Conservation (phyloP, 2,797 vertebrate genomes). For the Delichon dasypus region DNA sequence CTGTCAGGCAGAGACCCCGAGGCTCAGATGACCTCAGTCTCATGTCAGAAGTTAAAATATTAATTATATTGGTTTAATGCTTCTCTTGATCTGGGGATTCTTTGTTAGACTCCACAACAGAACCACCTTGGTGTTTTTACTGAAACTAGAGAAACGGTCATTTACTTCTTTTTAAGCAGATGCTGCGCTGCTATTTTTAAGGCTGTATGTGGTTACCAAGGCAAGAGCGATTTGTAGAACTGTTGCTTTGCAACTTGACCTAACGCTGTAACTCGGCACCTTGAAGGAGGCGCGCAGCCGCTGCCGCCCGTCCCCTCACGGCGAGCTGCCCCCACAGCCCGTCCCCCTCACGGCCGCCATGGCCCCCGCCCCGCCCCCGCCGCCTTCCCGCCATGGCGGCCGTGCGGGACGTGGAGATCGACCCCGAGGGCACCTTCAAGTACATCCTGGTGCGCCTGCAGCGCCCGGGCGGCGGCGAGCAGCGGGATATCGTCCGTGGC, state of each 20-base stretch:
- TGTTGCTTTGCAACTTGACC: neutral
- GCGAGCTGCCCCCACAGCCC: fast-evolving
- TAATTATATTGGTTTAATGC: neutral
- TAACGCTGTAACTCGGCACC: fast-evolving
- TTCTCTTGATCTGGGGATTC: neutral
- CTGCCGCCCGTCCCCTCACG: neutral
- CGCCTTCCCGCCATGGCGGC: constrained; percentile 68
- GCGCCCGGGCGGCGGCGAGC: constrained; percentile 74
- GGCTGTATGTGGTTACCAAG: neutral
- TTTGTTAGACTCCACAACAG: neutral
- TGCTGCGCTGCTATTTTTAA: neutral
- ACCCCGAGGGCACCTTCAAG: constrained; percentile 87
- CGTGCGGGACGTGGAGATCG: constrained; percentile 81
- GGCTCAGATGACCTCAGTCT: neutral
- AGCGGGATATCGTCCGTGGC: constrained; percentile 85
- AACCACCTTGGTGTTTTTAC: neutral
- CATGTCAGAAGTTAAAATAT: neutral
- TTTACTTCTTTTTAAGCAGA: neutral
- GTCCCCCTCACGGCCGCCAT: neutral
- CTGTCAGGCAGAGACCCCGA: neutral
- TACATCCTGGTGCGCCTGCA: constrained; percentile 86
- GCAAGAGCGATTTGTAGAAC: neutral
- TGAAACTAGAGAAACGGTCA: neutral
- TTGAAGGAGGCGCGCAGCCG: fast-evolving
- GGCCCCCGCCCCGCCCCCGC: neutral